Conservation (phyloP, 1,140 invertebrate genomes). For the Lanistes nyassanus region DNA sequence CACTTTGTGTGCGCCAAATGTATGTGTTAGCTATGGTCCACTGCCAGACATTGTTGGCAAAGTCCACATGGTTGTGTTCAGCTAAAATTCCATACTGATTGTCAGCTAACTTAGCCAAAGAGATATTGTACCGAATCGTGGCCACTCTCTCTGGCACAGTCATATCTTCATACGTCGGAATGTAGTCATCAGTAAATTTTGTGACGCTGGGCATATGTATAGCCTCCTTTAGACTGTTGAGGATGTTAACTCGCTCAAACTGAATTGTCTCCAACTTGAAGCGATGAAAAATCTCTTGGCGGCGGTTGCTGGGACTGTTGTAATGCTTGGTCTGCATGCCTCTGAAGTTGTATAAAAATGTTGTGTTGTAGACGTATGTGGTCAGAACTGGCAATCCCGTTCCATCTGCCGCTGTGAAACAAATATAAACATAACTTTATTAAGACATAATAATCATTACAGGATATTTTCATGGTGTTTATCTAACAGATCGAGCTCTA, state of each 20-base stretch:
- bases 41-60: slow-evolving; percentile 67
- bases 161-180: slow-evolving; percentile 65
- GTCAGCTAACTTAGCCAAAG: slow-evolving; percentile 47
- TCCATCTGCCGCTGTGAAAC: slow-evolving; percentile 17
- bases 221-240: slow-evolving; percentile 50
- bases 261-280: slow-evolving; percentile 54
- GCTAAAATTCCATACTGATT: slow-evolving; percentile 60
- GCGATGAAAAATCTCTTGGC: slow-evolving; percentile 60
- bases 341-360: slow-evolving; percentile 80
- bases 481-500: too few relatives aligned
- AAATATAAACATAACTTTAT: too few relatives aligned
- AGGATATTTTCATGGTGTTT: too few relatives aligned
- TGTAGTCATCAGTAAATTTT: slow-evolving; percentile 61
- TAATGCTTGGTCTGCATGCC: slow-evolving; percentile 89
- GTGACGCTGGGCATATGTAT: slow-evolving; percentile 64
- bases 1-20: slow-evolving; percentile 78
- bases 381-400: slow-evolving; percentile 32
- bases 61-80: slow-evolving; percentile 66
- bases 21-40: slow-evolving; percentile 75
- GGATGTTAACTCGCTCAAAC: slow-evolving; percentile 46
- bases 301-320: slow-evolving; percentile 72
- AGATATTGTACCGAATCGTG: slow-evolving; percentile 59
- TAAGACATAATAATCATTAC: too few relatives aligned
- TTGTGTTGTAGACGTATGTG: slow-evolving; percentile 55
- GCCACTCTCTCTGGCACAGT: slow-evolving; percentile 64